Base-by-base conservation (phyloP, 30 jellyfish, hydroid and myxozoan genomes). In the Nemopilema nomurai region DNA sequence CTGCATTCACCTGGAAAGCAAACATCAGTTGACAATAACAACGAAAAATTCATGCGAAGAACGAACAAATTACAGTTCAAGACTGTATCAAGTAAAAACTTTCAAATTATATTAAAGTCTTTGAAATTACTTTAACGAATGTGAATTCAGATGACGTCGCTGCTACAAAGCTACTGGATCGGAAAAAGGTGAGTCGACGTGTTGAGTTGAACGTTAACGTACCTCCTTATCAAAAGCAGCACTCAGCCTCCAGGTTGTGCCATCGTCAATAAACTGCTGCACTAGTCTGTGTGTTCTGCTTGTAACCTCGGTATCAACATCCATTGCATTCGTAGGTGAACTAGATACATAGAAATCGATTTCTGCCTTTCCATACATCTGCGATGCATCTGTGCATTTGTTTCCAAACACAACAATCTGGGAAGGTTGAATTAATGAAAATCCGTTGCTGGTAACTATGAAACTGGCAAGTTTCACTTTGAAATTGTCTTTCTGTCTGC, bases 201-300 rank as follows among this genome's bases (percentile, higher is more conserved):
- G 70, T 57, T 57, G 70, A n/a, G n/a, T n/a, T n/a, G n/a, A n/a
- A n/a, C n/a, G n/a, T 26, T 0, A 4, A 16, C 64, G 25, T 64
- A 90, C 97, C 92, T 84, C 74, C 8, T 62, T 67, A 69, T 69
- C 90, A 53, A 90, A 71, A 4, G 93, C 85, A 20, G 91, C 90
- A 26, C 95, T 71, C 49, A 90, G 81, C 23, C 91, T 74, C 95
- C 97, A 79, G 16, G 95, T 84, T 30, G 97, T 81, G 16, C 95
- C 96, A 83, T 90, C 97, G 16, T 52, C 79, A 33, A 77, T 50
- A 49, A 79, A 72, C 51, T 90, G 97, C 28, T 71, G 23, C 23
- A 90, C 63, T 26, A 90, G 79, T 70, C 50, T 77, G 81, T 51
- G 68, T 30, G 86, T 86, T 63, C 89, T 85, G 3, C 17, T 63